These are phyloP conservation scores for Ligdia adustata DNA, from an alignment of 2,888 invertebrate genomes.

Conservation along the genomic window DNA sequence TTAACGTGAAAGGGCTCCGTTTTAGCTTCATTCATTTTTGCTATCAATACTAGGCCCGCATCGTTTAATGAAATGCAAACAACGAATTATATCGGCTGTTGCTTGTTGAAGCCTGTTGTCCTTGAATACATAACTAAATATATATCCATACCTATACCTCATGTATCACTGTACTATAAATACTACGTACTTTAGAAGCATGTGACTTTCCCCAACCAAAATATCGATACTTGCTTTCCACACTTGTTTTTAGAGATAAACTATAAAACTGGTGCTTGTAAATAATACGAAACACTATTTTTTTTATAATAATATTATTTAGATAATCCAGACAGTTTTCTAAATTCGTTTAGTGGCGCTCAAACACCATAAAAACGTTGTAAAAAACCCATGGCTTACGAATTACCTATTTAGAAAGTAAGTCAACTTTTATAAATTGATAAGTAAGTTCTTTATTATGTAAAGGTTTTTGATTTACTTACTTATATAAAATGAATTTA, in stretches of 20 bases:
- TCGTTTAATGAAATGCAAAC: constrained; percentile 29
- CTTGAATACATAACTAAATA: constrained; percentile 18
- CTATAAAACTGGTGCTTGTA: constrained; percentile 5
- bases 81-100: constrained; percentile 19
- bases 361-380: constrained; percentile 11
- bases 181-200: too few species aligned
- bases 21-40: neutral
- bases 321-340: neutral
- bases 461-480: too few species aligned
- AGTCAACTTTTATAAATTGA: constrained; percentile 18
- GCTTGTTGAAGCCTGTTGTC: constrained; percentile 16
- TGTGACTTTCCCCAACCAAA: too few species aligned
- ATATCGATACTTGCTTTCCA: constrained; percentile 34
- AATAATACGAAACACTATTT: constrained; percentile 6
- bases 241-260: constrained; percentile 16
- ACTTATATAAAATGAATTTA: too few species aligned
- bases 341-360: neutral
- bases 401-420: constrained; percentile 34
- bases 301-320: constrained; percentile 3
- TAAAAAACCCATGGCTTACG: constrained; percentile 25
- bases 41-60: constrained; percentile 20
- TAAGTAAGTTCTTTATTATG: constrained; percentile 10
- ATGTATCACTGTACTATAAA: too few species aligned
- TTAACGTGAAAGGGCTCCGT: too few species aligned
- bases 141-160: too few species aligned